Evolutionary conservation across 2,888 invertebrate species (phyloP).

Genomic region (Molorchus minor): DNA sequence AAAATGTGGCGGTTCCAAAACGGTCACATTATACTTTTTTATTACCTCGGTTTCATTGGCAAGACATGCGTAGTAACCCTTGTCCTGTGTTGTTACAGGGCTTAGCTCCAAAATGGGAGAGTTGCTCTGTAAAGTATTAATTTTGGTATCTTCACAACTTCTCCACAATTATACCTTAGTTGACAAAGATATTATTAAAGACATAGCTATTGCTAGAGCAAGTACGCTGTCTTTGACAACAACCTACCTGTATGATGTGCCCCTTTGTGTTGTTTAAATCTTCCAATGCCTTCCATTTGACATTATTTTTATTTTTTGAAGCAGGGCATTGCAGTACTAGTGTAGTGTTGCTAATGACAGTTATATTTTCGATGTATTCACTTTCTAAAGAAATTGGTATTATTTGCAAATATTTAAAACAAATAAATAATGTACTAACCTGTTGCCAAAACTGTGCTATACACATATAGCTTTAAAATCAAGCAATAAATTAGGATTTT

Average conservation of each 20-base stretch:
- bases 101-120: constrained; percentile 26
- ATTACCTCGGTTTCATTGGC: constrained; percentile 32
- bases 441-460: too few species aligned
- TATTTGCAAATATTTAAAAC: too few species aligned
- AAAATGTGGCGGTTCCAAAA: constrained; percentile 47
- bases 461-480: constrained; percentile 27
- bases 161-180: too few species aligned
- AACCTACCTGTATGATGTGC: constrained; percentile 16
- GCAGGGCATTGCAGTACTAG: constrained; percentile 30
- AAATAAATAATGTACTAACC: too few species aligned
- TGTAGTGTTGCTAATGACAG: constrained; percentile 18
- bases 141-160: too few species aligned
- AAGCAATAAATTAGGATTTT: constrained; percentile 28
- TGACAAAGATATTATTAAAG: too few species aligned
- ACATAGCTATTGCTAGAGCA: too few species aligned
- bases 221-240: too few species aligned
- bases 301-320: constrained; percentile 17
- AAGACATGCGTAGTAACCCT: constrained; percentile 92
- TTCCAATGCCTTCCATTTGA: constrained; percentile 24
- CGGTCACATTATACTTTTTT: constrained; percentile 42
- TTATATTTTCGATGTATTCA: constrained; percentile 25
- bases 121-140: too few species aligned
- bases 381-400: constrained; percentile 22
- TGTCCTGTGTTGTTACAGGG: constrained; percentile 86
- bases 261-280: constrained; percentile 12